These are phyloP conservation scores for Acromyrmex heyeri DNA, from an alignment of 1,140 invertebrate genomes.

Conservation along the genomic window DNA sequence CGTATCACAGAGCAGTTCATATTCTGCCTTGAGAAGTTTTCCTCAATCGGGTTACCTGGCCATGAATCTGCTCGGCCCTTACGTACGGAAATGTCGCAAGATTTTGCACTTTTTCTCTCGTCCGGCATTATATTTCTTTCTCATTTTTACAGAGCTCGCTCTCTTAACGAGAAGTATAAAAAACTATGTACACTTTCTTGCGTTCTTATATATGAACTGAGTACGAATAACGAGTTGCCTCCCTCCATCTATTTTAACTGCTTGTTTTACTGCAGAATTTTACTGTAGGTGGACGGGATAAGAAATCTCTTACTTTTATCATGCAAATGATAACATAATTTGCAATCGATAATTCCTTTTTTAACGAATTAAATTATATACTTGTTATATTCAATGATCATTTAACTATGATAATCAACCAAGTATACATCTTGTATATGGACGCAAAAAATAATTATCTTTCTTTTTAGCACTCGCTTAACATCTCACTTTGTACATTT, in stretches of 20 bases:
- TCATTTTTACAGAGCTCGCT: conserved; percentile 59
- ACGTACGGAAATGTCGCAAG: conserved; percentile 57
- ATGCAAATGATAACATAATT: conserved; percentile 9
- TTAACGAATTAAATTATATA: background rate
- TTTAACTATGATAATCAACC: background rate
- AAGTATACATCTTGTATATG: conserved; percentile 10
- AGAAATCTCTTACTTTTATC: background rate
- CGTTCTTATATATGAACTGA: conserved; percentile 54
- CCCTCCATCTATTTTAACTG: conserved; percentile 39
- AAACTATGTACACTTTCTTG: conserved; percentile 82
- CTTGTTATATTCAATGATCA: background rate
- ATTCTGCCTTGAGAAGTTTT: conserved; percentile 69
- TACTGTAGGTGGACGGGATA: conserved; percentile 68
- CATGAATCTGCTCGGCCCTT: conserved; percentile 73
- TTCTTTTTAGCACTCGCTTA: background rate
- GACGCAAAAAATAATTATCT: conserved; percentile 17
- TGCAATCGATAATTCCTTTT: background rate
- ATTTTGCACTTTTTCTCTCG: conserved; percentile 59
- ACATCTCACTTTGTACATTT: background rate
- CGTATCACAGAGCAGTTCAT: conserved; percentile 80
- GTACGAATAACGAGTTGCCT: conserved; percentile 62
- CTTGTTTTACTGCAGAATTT: conserved; percentile 42
- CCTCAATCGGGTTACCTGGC: conserved; percentile 73
- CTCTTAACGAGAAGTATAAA: conserved; percentile 82
- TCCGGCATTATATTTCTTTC: conserved; percentile 52